Conservation (phyloP, 1,140 invertebrate species). For the Listronotus oregonensis region DNA sequence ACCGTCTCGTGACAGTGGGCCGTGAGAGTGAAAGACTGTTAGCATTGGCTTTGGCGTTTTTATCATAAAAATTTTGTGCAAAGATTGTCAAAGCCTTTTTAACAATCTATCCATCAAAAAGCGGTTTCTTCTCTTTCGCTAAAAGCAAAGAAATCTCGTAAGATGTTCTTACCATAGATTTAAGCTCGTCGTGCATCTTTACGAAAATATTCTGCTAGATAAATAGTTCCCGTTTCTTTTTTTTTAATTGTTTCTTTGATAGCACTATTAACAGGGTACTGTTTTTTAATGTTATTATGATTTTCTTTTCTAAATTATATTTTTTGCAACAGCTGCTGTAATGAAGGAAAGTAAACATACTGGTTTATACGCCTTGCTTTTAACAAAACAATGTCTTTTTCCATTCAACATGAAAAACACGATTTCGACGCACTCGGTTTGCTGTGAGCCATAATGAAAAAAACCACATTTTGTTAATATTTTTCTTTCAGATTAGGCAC, state of each 20-base stretch:
- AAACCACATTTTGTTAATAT: not conserved
- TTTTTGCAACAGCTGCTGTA: slow-evolving; percentile 7
- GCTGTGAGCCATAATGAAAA: not conserved
- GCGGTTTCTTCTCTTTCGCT: no score
- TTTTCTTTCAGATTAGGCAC: no score
- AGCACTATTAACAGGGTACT: not conserved
- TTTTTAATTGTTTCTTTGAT: slow-evolving; percentile 1
- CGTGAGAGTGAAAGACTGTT: no score
- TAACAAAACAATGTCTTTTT: not conserved
- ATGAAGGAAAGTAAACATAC: slow-evolving; percentile 8
- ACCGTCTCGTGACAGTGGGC: no score
- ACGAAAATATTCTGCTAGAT: slow-evolving; percentile 1
- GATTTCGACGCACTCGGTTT: not conserved
- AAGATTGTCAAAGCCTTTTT: no score
- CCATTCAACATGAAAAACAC: not conserved
- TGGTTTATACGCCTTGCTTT: slow-evolving; percentile 3
- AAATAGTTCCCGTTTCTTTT: slow-evolving; percentile 9
- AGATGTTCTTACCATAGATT: slow-evolving; percentile 14
- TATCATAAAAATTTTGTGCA: no score
- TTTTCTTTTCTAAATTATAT: slow-evolving; percentile 8
- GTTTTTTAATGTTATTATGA: not conserved
- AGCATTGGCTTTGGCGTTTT: no score
- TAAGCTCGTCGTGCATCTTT: not conserved
- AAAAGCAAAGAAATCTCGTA: slow-evolving; percentile 9
- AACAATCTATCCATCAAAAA: no score